phyloP scores from a whole-genome alignment of 1,140 invertebrate species.

The Solen grandis region DNA sequence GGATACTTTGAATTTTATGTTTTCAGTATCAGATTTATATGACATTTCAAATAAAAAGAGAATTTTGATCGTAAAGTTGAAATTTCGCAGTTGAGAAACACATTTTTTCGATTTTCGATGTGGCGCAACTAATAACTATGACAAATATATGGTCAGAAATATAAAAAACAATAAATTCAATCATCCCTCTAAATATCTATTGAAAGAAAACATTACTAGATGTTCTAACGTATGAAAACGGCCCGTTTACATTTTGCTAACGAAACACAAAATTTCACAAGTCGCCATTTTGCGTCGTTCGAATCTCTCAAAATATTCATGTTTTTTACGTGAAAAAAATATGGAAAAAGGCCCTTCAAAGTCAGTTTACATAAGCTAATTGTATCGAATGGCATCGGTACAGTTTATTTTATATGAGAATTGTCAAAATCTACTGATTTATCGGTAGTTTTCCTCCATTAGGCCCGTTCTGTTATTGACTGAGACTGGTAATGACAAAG shows the following conservation, averaged over 20 bases:
- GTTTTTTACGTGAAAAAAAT: slow-evolving; percentile 20
- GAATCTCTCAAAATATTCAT: too few relatives aligned
- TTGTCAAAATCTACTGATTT: too few relatives aligned
- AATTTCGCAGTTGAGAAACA: slow-evolving; percentile 42
- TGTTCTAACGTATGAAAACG: background rate
- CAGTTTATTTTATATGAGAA: too few relatives aligned
- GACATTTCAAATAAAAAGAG: slow-evolving; percentile 14
- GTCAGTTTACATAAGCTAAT: too few relatives aligned
- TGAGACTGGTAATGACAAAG: too few relatives aligned
- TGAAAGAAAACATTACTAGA: background rate
- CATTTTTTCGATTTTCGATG: slow-evolving; percentile 26
- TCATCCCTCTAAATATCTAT: slow-evolving; percentile 22
- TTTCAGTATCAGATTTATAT: background rate
- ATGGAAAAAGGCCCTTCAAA: too few relatives aligned
- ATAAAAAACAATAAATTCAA: slow-evolving; percentile 39
- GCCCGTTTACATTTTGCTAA: slow-evolving; percentile 34
- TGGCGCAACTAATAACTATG: slow-evolving; percentile 7
- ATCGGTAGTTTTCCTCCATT: too few relatives aligned
- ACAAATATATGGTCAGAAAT: background rate
- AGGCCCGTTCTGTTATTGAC: too few relatives aligned
- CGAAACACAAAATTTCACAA: slow-evolving; percentile 43
- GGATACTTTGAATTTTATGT: slow-evolving; percentile 45
- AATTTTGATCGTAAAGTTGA: slow-evolving; percentile 49
- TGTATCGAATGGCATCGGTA: too few relatives aligned
- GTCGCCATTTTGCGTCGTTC: slow-evolving; percentile 53